Base-by-base conservation (phyloP, 2,888 invertebrate species). In the Drosophila infuscata region DNA sequence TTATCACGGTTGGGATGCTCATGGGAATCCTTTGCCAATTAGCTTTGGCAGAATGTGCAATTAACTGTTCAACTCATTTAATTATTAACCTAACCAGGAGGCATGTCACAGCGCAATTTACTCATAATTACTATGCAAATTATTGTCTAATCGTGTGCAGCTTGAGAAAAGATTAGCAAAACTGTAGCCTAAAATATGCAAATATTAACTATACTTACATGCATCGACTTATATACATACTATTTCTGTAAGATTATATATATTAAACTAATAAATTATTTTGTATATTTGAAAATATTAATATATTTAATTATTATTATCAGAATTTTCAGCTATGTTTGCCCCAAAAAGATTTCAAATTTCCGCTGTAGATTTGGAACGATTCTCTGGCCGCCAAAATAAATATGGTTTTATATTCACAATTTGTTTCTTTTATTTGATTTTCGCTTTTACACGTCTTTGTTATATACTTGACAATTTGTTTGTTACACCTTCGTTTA, bases 381-480 rank as follows among this genome's bases (percentile, higher is more conserved):
- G 25, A 15, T 20, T 15, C n/a, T 43, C 11, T 11, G n/a, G n/a
- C 41, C 41, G n/a, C n/a, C 11, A n/a, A 43, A 46, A 25, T 20
- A 46, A 43, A 54, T 59, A 11, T 11, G 6, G 0, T 48, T 2
- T 38, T 6, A 58, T 83, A 57, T 83, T 88, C 81, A 81, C 79
- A 70, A 75, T 89, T 84, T 83, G 74, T 83, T 71, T 56, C 20
- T 15, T 75, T 86, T 87, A 84, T 85, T 89, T 77, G 74, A 77
- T 85, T 86, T 84, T 84, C 56, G 81, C 64, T 83, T 84, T 88
- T 88, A 86, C 83, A 88, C 69, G 36, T 48, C 51, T 46, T 66
- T 76, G 53, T 81, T 82, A 70, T 83, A 78, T 83, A 76, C 82
- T 82, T 85, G 74, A 83, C 83, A 85, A 73, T 70, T 81, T 74